A percentile compares a stretch with the other conserved stretches of the same genome.
Conservation (phyloP, 1,140 invertebrate genomes). For the Rhyzopertha dominica region DNA sequence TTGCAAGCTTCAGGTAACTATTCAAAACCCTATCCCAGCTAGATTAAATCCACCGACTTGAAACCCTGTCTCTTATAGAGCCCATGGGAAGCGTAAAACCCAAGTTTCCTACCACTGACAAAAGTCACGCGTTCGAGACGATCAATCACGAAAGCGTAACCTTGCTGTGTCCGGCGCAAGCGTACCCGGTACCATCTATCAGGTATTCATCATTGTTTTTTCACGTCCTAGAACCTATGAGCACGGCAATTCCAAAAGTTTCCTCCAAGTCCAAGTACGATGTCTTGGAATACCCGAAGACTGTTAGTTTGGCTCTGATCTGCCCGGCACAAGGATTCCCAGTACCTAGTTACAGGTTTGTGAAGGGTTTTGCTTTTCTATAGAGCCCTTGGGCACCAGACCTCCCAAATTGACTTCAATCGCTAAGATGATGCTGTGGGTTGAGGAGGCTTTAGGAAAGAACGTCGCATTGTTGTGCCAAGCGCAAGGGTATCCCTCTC, state of each 20-base stretch:
- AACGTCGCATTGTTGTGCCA: slow-evolving; percentile 59
- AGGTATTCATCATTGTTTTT: slow-evolving; percentile 43
- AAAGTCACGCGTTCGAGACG: slow-evolving; percentile 43
- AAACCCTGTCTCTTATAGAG: slow-evolving; percentile 52
- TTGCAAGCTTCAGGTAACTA: slow-evolving; percentile 57
- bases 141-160: slow-evolving; percentile 43
- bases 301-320: slow-evolving; percentile 45
- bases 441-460: slow-evolving; percentile 49
- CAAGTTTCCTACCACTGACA: slow-evolving; percentile 47
- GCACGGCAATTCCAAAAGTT: slow-evolving; percentile 66
- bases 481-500: slow-evolving; percentile 53
- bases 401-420: slow-evolving; percentile 61
- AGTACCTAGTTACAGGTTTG: slow-evolving; percentile 61
- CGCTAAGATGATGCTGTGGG: slow-evolving; percentile 53
- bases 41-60: not conserved
- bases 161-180: slow-evolving; percentile 56
- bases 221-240: slow-evolving; percentile 58
- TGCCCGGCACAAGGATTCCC: slow-evolving; percentile 67
- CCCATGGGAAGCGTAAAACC: slow-evolving; percentile 56
- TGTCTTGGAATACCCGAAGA: slow-evolving; percentile 29
- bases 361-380: slow-evolving; percentile 33
- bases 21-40: slow-evolving; percentile 9
- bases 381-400: slow-evolving; percentile 69
- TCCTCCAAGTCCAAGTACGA: slow-evolving; percentile 40
- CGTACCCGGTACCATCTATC: slow-evolving; percentile 53